Conservation (phyloP, 2,888 invertebrate species). For the Salpingus planirostris region DNA sequence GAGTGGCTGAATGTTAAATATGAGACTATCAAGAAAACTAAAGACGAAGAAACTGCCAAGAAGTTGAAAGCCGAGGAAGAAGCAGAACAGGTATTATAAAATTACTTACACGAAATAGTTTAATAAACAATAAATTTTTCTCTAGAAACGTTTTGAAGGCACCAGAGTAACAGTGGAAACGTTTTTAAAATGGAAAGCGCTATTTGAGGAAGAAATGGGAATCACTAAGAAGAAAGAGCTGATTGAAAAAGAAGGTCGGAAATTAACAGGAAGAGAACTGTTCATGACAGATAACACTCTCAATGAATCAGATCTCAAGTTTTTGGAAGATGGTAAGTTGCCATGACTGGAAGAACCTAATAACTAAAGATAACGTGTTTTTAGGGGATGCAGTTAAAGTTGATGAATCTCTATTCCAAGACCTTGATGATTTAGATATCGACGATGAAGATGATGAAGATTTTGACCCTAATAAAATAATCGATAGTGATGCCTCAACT, state of each 20-base stretch:
- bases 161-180: slow-evolving; percentile 92
- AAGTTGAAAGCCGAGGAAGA: slow-evolving; percentile 72
- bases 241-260: slow-evolving; percentile 63
- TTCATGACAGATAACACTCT: slow-evolving; percentile 90
- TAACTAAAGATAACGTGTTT: no score
- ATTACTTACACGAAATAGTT: no score
- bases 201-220: slow-evolving; percentile 86
- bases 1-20: slow-evolving; percentile 85
- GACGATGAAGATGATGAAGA: slow-evolving; percentile 58
- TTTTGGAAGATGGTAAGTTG: slow-evolving; percentile 78
- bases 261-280: slow-evolving; percentile 86
- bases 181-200: slow-evolving; percentile 87
- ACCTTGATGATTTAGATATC: slow-evolving; percentile 73
- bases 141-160: slow-evolving; percentile 88
- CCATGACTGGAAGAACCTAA: no score
- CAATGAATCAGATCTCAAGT: slow-evolving; percentile 93
- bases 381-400: slow-evolving; percentile 76
- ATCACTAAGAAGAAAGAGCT: slow-evolving; percentile 63
- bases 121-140: slow-evolving; percentile 5
- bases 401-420: slow-evolving; percentile 88
- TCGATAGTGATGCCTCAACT: slow-evolving; percentile 26
- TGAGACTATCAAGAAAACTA: slow-evolving; percentile 65
- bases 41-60: slow-evolving; percentile 60
- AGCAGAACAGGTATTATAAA: slow-evolving; percentile 76
- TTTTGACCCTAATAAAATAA: slow-evolving; percentile 45